Evolutionary conservation across 2,888 invertebrate genomes (phyloP).

Genomic region (Theodoxus fluviatilis): DNA sequence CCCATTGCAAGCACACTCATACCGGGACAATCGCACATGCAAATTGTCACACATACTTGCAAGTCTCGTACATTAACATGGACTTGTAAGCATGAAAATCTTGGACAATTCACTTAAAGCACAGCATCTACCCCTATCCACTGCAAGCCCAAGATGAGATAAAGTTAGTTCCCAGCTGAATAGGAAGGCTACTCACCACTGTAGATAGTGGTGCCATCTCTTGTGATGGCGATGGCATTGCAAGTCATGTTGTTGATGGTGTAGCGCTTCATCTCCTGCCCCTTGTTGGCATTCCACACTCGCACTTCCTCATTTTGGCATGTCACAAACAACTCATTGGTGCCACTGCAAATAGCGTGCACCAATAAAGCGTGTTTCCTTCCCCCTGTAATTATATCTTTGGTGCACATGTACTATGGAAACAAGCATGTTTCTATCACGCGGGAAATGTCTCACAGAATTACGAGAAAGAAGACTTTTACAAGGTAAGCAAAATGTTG

Average conservation of each 20-base stretch:
- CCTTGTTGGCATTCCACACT: conserved; percentile 81
- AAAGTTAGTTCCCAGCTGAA: conserved; percentile 17
- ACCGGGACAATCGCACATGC: too few relatives aligned
- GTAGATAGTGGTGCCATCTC: conserved; percentile 81
- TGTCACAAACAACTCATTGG: conserved; percentile 86
- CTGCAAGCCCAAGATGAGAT: too few relatives aligned
- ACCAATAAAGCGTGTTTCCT: too few relatives aligned
- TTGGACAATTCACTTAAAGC: too few relatives aligned
- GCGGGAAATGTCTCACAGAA: background rate
- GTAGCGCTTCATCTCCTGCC: conserved; percentile 83
- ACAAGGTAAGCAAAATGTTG: background rate
- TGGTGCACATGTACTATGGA: too few relatives aligned
- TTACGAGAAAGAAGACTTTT: background rate
- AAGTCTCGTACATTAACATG: too few relatives aligned
- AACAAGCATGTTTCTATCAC: background rate
- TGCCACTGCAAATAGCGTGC: conserved; percentile 37
- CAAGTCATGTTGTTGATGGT: conserved; percentile 88
- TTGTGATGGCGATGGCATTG: conserved; percentile 78
- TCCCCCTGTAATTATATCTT: too few relatives aligned
- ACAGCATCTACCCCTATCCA: too few relatives aligned
- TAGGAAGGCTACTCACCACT: conserved; percentile 68
- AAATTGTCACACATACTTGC: too few relatives aligned
- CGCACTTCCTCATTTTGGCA: conserved; percentile 84
- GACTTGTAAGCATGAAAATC: too few relatives aligned
- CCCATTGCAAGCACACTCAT: too few relatives aligned